Evolutionary conservation across 2,888 invertebrate genomes (phyloP), one percentile per base, ranked within the genome.

Genomic region (Campoplex nolae): DNA sequence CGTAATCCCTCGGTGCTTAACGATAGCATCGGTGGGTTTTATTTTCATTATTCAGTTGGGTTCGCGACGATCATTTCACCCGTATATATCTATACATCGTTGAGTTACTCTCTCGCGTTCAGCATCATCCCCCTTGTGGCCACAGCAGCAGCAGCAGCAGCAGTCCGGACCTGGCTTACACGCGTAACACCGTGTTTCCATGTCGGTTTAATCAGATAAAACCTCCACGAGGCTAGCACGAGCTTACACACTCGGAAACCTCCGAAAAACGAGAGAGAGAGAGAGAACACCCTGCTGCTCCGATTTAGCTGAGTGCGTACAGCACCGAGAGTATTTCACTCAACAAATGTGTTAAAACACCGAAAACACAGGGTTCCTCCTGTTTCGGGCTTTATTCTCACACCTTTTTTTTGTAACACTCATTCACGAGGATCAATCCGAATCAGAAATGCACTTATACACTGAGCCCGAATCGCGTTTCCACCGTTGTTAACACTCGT

Each of bases 11-110:
- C 90, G 90, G 91, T 93, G 92, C 93, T 93, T 93, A 92, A 90
- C 91, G 93, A 93, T 93, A 93, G 90, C 92, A 93, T 93, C 93
- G 90, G 71, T 90, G 92, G 93, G 93, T 93, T 94, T 93, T 93
- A 93, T 93, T 94, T 94, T 94, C 94, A 93, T 94, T 94, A 94
- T 94, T 94, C 93, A 94, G 94, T 94, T 93, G 93, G 93, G 93
- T 93, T 92, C 92, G 90, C 86, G 84, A 90, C 90, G 74, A 23
- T 73, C 35, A 62, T 56, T 58, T n/a, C 32, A 32, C 54, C 18
- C 6, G 51, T 16, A 23, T 51, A 38, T 11, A 58, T 45, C 18
- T 80, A 51, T 45, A 32, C 67, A 48, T 75, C 32, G 35, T 32
- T 76, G 48, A 38, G 84, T 87, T 81, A 75, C 48, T 71, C 81